These are phyloP conservation scores for Neoaliturus tenellus DNA, from an alignment of 2,888 invertebrate genomes.

Conservation along the genomic window DNA sequence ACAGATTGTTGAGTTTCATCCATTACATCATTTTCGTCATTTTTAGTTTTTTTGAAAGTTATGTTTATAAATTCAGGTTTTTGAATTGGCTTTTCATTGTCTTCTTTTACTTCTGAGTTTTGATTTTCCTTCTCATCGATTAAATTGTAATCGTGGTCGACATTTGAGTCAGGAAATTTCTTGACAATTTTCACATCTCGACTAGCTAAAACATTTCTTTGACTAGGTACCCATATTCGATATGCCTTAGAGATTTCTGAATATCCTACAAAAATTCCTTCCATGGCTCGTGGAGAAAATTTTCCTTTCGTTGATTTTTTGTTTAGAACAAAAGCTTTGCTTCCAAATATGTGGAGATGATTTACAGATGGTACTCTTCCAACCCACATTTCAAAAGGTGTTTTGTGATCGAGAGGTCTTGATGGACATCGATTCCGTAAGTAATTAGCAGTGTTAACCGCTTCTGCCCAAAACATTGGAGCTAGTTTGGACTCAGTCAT, in stretches of 20 bases:
- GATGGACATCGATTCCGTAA: background rate
- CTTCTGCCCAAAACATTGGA: slow-evolving; percentile 3
- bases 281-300: background rate
- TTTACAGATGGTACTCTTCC: background rate
- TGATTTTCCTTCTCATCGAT: too few species aligned
- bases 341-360: too few species aligned
- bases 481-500: background rate
- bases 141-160: too few species aligned
- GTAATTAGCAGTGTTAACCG: background rate
- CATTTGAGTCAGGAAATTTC: background rate
- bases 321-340: background rate
- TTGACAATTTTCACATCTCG: background rate
- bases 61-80: background rate
- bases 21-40: background rate
- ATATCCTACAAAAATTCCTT: background rate
- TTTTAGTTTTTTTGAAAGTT: background rate
- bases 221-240: background rate
- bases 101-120: too few species aligned
- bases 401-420: background rate
- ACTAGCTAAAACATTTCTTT: background rate
- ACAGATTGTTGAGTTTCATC: background rate
- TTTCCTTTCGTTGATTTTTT: background rate
- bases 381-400: background rate
- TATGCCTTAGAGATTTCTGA: background rate
- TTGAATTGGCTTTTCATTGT: background rate